Conservation (phyloP, 2,113 vertebrate species). For the Sylvietta virens region DNA sequence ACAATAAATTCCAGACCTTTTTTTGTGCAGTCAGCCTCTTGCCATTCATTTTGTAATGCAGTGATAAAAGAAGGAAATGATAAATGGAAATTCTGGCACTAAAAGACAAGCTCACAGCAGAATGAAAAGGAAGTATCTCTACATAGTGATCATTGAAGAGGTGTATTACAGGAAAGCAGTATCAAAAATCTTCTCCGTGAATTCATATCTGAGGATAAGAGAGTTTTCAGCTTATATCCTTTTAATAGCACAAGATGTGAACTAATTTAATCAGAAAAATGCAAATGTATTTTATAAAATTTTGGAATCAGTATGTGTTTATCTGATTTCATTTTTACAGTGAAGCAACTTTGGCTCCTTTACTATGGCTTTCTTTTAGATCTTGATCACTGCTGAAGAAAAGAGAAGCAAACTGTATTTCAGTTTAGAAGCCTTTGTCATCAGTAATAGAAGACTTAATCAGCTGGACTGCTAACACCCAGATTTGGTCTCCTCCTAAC, state of each 20-base stretch:
- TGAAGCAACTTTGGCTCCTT: not conserved
- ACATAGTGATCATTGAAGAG: not conserved
- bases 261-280: not conserved
- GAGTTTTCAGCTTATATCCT: not conserved
- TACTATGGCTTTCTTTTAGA: not conserved
- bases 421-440: not conserved
- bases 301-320: not conserved
- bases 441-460: not conserved
- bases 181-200: not conserved
- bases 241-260: not conserved
- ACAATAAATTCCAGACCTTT: not conserved
- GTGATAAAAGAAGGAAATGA: not conserved
- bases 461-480: not conserved
- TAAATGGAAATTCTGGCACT: not conserved
- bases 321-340: not conserved
- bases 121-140: not conserved
- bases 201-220: not conserved
- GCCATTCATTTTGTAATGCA: not conserved
- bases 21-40: not conserved
- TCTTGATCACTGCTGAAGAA: not conserved
- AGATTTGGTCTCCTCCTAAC: not conserved
- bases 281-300: not conserved
- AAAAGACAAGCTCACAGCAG: not conserved
- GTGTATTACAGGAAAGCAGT: not conserved
- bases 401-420: not conserved